These are phyloP conservation scores for Nebria salina DNA, from an alignment of 2,888 invertebrate genomes.

Conservation along the genomic window DNA sequence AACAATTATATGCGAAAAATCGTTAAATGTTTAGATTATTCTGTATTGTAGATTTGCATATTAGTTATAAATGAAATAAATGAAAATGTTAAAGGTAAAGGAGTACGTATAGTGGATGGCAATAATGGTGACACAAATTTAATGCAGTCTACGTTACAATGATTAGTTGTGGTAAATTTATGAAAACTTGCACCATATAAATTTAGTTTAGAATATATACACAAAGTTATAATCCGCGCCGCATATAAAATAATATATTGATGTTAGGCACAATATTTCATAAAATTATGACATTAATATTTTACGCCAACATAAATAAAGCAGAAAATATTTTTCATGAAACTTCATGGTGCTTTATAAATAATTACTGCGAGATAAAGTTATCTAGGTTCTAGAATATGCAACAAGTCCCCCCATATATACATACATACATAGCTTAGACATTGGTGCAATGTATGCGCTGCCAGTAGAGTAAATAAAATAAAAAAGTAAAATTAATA, in stretches of 20 bases:
- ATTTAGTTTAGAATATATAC: background rate
- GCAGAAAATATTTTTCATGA: background rate
- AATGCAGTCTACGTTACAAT: no score
- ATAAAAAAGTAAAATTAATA: conserved; percentile 16
- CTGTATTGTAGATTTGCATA: no score
- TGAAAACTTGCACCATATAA: background rate
- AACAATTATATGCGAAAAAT: no score
- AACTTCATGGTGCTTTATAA: background rate
- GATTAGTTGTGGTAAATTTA: no score
- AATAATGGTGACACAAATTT: no score
- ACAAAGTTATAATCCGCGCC: background rate
- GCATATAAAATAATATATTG: background rate
- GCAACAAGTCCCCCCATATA: background rate
- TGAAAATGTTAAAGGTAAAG: no score
- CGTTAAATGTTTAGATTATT: no score
- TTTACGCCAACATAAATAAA: background rate
- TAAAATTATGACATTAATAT: conserved; percentile 1
- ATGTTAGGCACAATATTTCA: background rate
- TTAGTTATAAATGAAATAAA: no score
- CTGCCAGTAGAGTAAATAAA: background rate
- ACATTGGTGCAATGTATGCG: background rate
- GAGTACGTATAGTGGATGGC: no score
- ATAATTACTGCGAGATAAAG: background rate
- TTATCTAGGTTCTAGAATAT: background rate
- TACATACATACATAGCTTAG: no score